A percentile compares a stretch with the other conserved stretches of the same genome.
phyloP scores from a whole-genome alignment of 2,797 vertebrate species.

The Myotis daubentonii region DNA sequence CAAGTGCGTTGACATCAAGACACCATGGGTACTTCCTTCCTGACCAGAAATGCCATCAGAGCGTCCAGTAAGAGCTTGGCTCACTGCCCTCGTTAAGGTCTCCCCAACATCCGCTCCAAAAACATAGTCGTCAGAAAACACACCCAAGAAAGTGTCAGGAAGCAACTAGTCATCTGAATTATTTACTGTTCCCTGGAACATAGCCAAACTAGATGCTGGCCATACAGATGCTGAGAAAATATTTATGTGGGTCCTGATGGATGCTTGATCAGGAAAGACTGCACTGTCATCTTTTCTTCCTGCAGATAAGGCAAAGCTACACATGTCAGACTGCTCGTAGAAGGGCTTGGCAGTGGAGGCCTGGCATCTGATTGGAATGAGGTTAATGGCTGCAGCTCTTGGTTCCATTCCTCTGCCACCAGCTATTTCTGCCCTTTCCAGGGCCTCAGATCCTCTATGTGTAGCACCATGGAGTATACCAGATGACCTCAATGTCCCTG shows the following conservation, averaged over 20 bases:
- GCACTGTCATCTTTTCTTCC: constrained; percentile 87
- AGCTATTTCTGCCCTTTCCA: neutral
- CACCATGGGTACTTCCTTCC: constrained; percentile 77
- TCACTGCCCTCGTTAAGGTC: constrained; percentile 65
- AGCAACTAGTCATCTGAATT: constrained; percentile 77
- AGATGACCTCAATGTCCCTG: constrained; percentile 45
- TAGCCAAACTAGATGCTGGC: constrained; percentile 85
- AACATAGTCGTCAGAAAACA: constrained; percentile 69
- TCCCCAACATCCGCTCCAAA: constrained; percentile 54
- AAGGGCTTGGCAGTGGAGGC: constrained; percentile 77
- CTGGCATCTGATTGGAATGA: constrained; percentile 79
- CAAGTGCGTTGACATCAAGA: constrained; percentile 76
- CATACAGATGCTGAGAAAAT: constrained; percentile 87
- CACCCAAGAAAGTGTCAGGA: constrained; percentile 75
- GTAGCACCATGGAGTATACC: neutral
- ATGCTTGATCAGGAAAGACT: constrained; percentile 85
- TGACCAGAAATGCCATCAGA: constrained; percentile 82
- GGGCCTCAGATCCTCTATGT: constrained; percentile 62
- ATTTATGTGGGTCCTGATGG: constrained; percentile 88
- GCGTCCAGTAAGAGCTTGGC: constrained; percentile 77
- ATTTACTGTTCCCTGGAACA: constrained; percentile 86
- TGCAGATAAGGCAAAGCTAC: constrained; percentile 86
- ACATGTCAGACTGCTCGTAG: constrained; percentile 84
- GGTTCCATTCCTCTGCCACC: constrained; percentile 26
- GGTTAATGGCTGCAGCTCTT: neutral